Percentiles rank a stretch among this genome's conserved stretches.
These are phyloP conservation scores for Procavia capensis DNA, from an alignment of 2,113 vertebrate species.

Conservation along the genomic window DNA sequence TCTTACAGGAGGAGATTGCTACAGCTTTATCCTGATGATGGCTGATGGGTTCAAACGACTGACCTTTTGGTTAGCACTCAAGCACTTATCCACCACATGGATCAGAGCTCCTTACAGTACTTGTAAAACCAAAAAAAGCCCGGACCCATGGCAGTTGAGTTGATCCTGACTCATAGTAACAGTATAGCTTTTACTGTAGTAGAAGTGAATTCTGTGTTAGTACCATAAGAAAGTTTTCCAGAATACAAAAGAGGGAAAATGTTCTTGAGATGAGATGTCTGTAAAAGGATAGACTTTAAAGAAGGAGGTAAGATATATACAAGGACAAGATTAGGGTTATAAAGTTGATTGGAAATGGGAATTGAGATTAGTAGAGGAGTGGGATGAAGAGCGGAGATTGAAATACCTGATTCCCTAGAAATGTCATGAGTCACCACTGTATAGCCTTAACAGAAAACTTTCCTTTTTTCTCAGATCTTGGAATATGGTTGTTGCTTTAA, in stretches of 20 bases:
- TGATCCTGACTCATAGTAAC: too few relatives aligned
- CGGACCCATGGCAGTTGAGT: too few relatives aligned
- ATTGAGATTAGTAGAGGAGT: neutral
- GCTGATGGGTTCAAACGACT: neutral
- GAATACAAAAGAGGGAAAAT: neutral
- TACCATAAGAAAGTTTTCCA: neutral
- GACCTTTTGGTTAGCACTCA: neutral
- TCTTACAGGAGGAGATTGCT: neutral
- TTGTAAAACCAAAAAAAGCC: too few relatives aligned
- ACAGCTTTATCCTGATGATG: neutral
- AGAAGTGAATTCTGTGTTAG: conserved; percentile 3
- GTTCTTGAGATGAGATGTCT: neutral
- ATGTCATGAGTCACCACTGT: conserved; percentile 56
- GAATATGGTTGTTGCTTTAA: conserved; percentile 69
- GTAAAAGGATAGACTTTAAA: neutral
- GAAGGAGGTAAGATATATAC: neutral
- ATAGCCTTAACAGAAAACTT: conserved; percentile 64
- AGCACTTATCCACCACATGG: neutral
- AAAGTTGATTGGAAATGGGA: neutral
- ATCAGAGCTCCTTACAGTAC: neutral
- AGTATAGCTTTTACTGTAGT: too few relatives aligned
- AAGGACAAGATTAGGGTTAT: neutral
- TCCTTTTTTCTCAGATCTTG: conserved; percentile 60
- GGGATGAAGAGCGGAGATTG: conserved; percentile 31
- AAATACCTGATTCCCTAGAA: conserved; percentile 48